Conservation (phyloP, 2,113 vertebrate genomes). For the Toxostoma redivivum region DNA sequence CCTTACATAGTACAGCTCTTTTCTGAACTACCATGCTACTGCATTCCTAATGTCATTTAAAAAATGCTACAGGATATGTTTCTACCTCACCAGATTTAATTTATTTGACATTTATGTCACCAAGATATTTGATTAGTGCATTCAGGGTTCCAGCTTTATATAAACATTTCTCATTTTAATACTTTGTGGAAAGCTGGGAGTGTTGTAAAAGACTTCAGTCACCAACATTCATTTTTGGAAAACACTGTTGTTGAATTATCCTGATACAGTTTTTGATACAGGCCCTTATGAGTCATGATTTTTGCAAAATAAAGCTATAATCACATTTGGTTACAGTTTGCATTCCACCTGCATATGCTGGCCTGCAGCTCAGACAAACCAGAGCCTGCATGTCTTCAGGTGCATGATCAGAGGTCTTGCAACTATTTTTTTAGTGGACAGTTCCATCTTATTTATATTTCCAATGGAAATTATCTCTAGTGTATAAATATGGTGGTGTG, state of each 20-base stretch:
- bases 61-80: background rate
- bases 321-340: background rate
- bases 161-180: background rate
- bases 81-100: background rate
- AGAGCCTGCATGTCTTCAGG: background rate
- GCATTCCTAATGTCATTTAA: background rate
- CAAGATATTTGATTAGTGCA: background rate
- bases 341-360: background rate
- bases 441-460: background rate
- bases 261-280: background rate
- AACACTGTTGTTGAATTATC: background rate
- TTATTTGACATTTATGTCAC: slow-evolving; percentile 9
- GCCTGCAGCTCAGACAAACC: background rate
- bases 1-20: background rate
- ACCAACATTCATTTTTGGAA: background rate
- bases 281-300: background rate
- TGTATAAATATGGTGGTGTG: background rate
- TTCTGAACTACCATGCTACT: background rate
- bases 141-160: background rate
- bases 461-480: background rate
- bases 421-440: background rate
- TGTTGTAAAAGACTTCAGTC: background rate
- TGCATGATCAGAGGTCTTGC: background rate
- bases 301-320: background rate
- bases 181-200: background rate